Evolutionary conservation across 1,140 invertebrate genomes (phyloP), one percentile per base, ranked within the genome.

Genomic region (Sycobia sp.): DNA sequence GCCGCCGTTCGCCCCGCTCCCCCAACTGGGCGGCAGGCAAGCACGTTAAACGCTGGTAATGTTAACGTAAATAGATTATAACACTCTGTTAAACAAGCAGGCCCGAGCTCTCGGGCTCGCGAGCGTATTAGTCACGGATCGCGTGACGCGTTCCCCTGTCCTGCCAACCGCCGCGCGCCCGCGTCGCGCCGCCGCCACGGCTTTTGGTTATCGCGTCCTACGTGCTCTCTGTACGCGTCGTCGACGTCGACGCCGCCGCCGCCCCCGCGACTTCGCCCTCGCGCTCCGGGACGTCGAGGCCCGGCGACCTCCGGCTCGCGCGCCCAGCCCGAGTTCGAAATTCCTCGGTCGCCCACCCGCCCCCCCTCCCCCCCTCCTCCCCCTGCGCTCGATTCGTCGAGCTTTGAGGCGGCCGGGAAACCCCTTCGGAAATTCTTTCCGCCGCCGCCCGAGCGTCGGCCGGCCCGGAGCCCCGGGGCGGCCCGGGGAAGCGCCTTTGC

Each of bases 31-130:
- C 36, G 20, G 27, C 68, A 69, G 77, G 75, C 77, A 79, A 77
- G 73, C 76, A 79, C 78, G 78, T 78, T 82, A 82, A 82, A 80
- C 77, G 80, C 79, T 80, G 76, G 76, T 81, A 81, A 82, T 81
- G 79, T 82, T 81, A 81, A 82, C 79, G 80, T 82, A 82, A 82
- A 82, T 82, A 82, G 80, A 82, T 82, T 82, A 82, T 82, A 82
- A 82, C 79, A 81, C 78, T 81, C 80, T 80, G 80, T 82, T 82
- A 81, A 82, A 80, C 80, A 81, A 78, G 74, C 72, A 76, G 73
- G 68, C 71, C 69, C 72, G 73, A 69, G 73, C 69, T 71, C 69
- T 66, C 71, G 72, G 9, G 70, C 75, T 76, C 76, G 78, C 77
- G 78, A 72, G 66, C 77, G 74, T 77, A 80, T 82, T 82, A 82